Base-by-base conservation (phyloP, 2,797 vertebrate species). In the Neomorphus geoffroyi region DNA sequence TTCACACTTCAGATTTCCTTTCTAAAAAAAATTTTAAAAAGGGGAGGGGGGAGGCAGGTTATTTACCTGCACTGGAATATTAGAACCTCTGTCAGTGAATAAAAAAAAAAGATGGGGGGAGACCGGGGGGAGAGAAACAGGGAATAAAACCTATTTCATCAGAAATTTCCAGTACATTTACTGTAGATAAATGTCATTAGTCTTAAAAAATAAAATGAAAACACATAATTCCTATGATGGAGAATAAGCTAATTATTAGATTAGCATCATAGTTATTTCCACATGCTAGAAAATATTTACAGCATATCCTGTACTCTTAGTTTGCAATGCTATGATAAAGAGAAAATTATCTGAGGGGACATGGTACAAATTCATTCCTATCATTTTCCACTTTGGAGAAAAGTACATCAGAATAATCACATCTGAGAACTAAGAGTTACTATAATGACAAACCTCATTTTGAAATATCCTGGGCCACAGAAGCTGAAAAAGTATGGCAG, bases 221-320 rank as follows among this genome's bases (percentile, higher is more conserved):
- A 60, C 1, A 1, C 4, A 9, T 56, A 5, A 74, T 86, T 93
- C 46, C 39, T 33, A 64, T 56, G 7, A 71, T 61, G 72, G 85
- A 78, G 24, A 93, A 70, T 24, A 57, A 78, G 7, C 11, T 46
- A 88, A 11, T 9, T 70, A 57, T 80, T 67, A 82, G 28, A 67
- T 74, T 83, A 91, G 45, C n/a, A 82, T 3, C 11, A n/a, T n/a
- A 43, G 67, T 72, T 86, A 70, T 46, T 86, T 87, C 45, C 41
- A 67, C 21, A 46, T 50, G 32, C 37, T 61, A 87, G 86, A 90
- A 89, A 82, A 91, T 89, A 92, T 72, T 93, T 93, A 65, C 37
- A 85, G 33, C 41, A 74, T 69, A 62, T 73, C 18, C 26, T 58
- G 9, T 54, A 73, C 33, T 71, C 2, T 51, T 64, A 75, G 18